Base-by-base conservation (phyloP, 2,888 invertebrate species). In the Iphiclides podalirius region DNA sequence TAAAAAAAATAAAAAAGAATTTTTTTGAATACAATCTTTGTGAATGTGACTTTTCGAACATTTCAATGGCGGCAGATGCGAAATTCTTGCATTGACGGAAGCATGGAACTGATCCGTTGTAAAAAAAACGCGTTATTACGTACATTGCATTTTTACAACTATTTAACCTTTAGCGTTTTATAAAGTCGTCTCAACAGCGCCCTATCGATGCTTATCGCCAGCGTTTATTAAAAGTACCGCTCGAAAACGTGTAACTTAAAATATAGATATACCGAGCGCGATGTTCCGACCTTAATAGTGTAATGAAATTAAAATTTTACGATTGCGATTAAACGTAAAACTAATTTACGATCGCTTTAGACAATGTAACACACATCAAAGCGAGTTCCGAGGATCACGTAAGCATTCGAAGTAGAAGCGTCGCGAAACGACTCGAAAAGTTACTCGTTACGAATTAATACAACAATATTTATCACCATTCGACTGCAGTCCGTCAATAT, bases 101-200 rank as follows among this genome's bases (percentile, higher is more conserved):
- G 54, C 55, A 53, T 55, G 17, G 37, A 23, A 31, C 31, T 23
- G 43, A 43, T 50, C n/a, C 13, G 23, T 28, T 12, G 26, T 31
- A 31, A 35, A 43, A 35, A 53, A 51, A 55, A 51, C 11, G 46
- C 39, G 53, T 48, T 40, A 38, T 37, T 37, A 16, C 20, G 36
- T 53, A 62, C 63, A 64, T 59, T 64, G 63, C 57, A 62, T 64
- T 67, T 66, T 69, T 63, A 70, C 59, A 64, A 64, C 61, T 60
- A 64, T 70, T 72, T 69, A 70, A 72, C 70, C 67, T 72, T 75
- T 71, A 59, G 54, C 28, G 36, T 48, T 51, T 45, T 42, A 54
- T 58, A 46, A 52, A 51, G 54, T n/a, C 37, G 42, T 52, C 45
- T 54, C 48, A 35, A 49, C 47, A 54, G 52, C 47, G 47, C 38